Evolutionary conservation across 2,113 vertebrate species (phyloP).

Genomic region (Lota lota): DNA sequence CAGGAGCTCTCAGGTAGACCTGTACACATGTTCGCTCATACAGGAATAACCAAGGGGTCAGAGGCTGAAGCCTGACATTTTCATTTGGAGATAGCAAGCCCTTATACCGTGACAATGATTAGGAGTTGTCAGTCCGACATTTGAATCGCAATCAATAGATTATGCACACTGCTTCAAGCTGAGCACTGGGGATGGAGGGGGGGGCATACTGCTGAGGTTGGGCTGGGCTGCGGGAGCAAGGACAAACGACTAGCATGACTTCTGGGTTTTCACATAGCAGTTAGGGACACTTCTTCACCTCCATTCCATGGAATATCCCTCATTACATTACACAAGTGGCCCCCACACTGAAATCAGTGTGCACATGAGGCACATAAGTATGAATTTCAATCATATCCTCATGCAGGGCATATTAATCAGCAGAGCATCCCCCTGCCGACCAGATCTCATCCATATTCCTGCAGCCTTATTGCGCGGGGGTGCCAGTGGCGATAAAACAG

Average conservation of each 20-base stretch:
- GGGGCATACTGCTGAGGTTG: not conserved
- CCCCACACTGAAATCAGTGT: conserved; percentile 52
- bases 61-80: conserved; percentile 54
- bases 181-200: conserved; percentile 11
- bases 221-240: conserved; percentile 14
- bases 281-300: conserved; percentile 41
- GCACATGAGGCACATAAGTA: conserved; percentile 55
- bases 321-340: conserved; percentile 38
- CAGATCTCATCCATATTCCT: conserved; percentile 66
- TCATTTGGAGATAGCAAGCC: conserved; percentile 69
- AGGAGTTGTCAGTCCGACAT: conserved; percentile 66
- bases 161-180: conserved; percentile 44
- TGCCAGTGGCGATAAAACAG: conserved; percentile 61
- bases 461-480: conserved; percentile 57
- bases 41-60: conserved; percentile 21
- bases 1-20: conserved; percentile 13
- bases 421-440: conserved; percentile 50
- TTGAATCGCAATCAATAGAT: conserved; percentile 67
- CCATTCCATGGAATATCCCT: conserved; percentile 34
- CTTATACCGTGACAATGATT: conserved; percentile 68
- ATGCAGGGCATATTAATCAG: conserved; percentile 60
- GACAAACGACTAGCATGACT: conserved; percentile 34
- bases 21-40: conserved; percentile 5
- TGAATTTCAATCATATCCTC: conserved; percentile 61
- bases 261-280: conserved; percentile 38